A percentile compares a stretch with the other conserved stretches of the same genome.
phyloP scores from a whole-genome alignment of 1,140 invertebrate genomes.

The Colletes gigas region DNA sequence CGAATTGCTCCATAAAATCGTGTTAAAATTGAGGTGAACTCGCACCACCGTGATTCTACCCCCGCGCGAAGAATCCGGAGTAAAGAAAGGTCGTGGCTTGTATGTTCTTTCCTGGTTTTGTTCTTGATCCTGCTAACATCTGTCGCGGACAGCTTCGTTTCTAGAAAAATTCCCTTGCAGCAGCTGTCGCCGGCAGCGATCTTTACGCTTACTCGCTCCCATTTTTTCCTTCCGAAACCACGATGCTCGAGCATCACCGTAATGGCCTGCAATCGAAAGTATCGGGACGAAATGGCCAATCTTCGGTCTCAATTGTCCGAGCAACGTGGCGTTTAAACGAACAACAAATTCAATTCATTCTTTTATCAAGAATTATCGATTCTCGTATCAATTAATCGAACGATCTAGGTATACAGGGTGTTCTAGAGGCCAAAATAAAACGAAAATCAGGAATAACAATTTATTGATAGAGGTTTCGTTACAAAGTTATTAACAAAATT shows the following conservation, averaged over 20 bases:
- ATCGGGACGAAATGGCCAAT: background rate
- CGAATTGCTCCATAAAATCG: no score
- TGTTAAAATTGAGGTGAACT: no score
- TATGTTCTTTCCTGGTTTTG: slow-evolving; percentile 35
- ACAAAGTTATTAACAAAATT: no score
- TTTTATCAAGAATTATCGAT: background rate
- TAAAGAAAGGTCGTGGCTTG: slow-evolving; percentile 7
- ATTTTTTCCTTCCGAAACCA: slow-evolving; percentile 20
- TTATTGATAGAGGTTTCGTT: no score
- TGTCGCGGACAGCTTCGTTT: slow-evolving; percentile 54
- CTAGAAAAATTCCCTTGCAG: slow-evolving; percentile 36
- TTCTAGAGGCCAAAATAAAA: no score
- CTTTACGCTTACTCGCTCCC: slow-evolving; percentile 30
- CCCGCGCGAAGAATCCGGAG: slow-evolving; percentile 7
- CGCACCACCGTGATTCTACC: background rate
- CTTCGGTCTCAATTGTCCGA: background rate
- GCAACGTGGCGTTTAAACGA: background rate
- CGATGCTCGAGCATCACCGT: background rate
- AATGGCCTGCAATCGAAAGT: slow-evolving; percentile 14
- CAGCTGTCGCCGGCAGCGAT: slow-evolving; percentile 44
- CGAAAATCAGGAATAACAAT: no score
- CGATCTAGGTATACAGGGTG: no score
- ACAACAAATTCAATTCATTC: background rate
- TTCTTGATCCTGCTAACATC: slow-evolving; percentile 58
- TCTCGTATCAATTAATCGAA: no score